Evolutionary conservation across 1,140 invertebrate species (phyloP).

Genomic region (Tribolium castaneum): DNA sequence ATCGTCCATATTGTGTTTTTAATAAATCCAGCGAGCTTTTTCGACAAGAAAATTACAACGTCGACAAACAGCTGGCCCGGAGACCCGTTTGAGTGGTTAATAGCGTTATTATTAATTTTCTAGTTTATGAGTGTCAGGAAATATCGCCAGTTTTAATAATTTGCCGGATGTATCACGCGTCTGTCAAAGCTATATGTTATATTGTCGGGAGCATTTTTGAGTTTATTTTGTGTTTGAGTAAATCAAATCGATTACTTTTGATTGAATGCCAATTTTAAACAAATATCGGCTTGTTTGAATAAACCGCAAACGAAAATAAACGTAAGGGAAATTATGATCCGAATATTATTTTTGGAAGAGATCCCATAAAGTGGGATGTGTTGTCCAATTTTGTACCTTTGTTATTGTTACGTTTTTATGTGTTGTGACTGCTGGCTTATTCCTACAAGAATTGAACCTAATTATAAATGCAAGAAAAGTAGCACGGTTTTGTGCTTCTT

Average conservation of each 20-base stretch:
- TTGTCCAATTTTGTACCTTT: background rate
- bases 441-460: background rate
- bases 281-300: background rate
- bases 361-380: background rate
- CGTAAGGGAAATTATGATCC: background rate
- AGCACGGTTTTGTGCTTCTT: background rate
- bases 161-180: background rate
- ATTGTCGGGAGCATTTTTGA: no score
- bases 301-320: background rate
- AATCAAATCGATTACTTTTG: background rate
- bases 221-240: background rate
- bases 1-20: constrained; percentile 25
- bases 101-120: constrained; percentile 39
- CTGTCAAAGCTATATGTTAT: background rate
- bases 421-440: background rate
- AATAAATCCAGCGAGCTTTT: constrained; percentile 18
- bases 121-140: constrained; percentile 37
- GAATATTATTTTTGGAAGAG: background rate
- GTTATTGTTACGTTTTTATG: background rate
- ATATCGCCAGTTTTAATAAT: constrained; percentile 35
- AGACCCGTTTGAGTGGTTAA: constrained; percentile 32
- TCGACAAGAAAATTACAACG: constrained; percentile 28
- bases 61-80: constrained; percentile 1
- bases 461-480: background rate
- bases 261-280: background rate